phyloP scores from a whole-genome alignment of 2,797 vertebrate species.

The Pipistrellus pipistrellus region DNA sequence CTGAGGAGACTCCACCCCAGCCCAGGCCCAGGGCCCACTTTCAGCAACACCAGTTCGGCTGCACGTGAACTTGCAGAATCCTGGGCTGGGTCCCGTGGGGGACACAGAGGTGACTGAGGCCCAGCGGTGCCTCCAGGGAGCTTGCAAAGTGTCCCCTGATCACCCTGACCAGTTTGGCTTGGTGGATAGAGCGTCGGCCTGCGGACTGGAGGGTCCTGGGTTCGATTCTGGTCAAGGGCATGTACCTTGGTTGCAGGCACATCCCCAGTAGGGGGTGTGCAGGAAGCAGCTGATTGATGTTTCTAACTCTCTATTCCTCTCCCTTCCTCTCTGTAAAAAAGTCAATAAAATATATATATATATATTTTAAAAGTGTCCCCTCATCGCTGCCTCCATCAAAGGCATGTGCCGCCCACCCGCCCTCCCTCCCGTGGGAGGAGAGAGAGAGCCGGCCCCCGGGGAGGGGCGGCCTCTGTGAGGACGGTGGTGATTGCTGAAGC shows the following conservation, averaged over 20 bases:
- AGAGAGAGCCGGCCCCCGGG: background rate
- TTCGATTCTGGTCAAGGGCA: too few relatives aligned
- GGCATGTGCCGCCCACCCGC: background rate
- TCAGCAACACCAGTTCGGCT: constrained; percentile 66
- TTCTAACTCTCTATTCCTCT: too few relatives aligned
- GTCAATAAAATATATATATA: too few relatives aligned
- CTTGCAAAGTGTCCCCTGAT: background rate
- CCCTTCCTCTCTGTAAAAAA: too few relatives aligned
- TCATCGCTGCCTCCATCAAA: background rate
- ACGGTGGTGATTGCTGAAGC: background rate
- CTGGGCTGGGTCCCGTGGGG: constrained; percentile 1
- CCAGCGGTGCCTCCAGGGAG: constrained; percentile 39
- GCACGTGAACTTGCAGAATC: background rate
- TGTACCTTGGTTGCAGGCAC: too few relatives aligned
- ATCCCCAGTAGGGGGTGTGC: too few relatives aligned
- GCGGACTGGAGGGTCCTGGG: too few relatives aligned
- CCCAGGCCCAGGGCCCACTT: constrained; percentile 65
- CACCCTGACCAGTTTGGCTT: too few relatives aligned
- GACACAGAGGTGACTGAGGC: background rate
- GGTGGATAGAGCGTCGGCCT: too few relatives aligned
- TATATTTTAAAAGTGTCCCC: background rate
- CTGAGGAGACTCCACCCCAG: constrained; percentile 66
- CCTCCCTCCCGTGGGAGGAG: background rate
- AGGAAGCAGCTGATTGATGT: too few relatives aligned
- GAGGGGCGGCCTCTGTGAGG: background rate